Conservation (phyloP, 2,113 vertebrate genomes). For the Bettongia penicillata region DNA sequence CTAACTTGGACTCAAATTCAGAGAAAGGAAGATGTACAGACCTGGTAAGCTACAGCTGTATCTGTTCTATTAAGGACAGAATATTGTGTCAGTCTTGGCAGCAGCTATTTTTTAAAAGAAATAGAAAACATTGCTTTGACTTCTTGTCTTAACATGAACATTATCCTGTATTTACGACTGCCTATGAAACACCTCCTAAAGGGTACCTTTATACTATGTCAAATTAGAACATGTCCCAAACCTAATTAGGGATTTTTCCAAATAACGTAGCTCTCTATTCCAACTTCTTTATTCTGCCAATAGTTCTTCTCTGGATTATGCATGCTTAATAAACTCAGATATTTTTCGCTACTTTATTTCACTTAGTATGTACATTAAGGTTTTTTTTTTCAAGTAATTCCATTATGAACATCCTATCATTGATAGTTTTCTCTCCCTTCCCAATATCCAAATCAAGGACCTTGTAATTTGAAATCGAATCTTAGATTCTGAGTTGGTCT, state of each 20-base stretch:
- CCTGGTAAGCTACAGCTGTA: not conserved
- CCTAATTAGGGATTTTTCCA: not conserved
- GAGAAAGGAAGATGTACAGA: not conserved
- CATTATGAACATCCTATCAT: not conserved
- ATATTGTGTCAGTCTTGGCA: not conserved
- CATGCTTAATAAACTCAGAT: constrained; percentile 7
- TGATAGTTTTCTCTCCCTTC: not conserved
- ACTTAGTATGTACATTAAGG: not conserved
- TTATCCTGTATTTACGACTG: constrained; percentile 13
- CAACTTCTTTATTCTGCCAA: constrained; percentile 24
- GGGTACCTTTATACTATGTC: constrained; percentile 10
- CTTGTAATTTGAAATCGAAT: not conserved
- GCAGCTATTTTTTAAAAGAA: constrained; percentile 23
- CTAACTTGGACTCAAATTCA: constrained; percentile 25
- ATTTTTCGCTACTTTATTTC: constrained; percentile 8
- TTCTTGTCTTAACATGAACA: constrained; percentile 2
- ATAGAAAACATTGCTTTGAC: constrained; percentile 33
- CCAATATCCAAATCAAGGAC: not conserved
- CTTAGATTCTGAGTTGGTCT: not conserved
- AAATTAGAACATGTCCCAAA: not conserved
- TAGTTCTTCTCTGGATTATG: not conserved
- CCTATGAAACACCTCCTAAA: constrained; percentile 6
- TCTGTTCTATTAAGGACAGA: not conserved
- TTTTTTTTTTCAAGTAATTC: not conserved
- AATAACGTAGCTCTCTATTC: not conserved